Conservation (phyloP, 2,888 invertebrate species). For the Colletes collaris region DNA sequence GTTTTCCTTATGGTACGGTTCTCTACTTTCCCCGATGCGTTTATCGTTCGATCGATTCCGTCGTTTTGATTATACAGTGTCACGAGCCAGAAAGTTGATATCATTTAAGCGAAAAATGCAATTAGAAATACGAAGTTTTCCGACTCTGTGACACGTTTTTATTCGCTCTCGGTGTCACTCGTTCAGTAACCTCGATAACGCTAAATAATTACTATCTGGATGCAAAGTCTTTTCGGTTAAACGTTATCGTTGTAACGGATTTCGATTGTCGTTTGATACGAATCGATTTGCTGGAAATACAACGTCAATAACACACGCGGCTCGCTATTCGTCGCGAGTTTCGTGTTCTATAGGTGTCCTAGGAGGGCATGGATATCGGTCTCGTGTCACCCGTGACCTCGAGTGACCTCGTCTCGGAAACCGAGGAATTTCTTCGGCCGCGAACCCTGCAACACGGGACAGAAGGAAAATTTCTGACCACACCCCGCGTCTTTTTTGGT, state of each 20-base stretch:
- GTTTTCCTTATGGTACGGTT: constrained; percentile 14
- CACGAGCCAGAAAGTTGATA: no score
- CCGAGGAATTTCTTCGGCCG: constrained; percentile 23
- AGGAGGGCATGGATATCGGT: constrained; percentile 17
- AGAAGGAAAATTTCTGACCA: constrained; percentile 59
- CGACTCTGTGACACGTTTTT: no score
- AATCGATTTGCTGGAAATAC: neutral
- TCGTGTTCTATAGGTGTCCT: constrained; percentile 5
- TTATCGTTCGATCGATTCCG: no score
- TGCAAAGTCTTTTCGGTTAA: no score
- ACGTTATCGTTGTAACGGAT: neutral
- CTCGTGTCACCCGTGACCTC: constrained; percentile 50
- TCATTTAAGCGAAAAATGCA: no score
- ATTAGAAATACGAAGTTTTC: no score
- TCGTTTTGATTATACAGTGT: no score
- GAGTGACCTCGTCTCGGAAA: constrained; percentile 46
- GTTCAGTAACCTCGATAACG: no score
- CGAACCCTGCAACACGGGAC: constrained; percentile 3
- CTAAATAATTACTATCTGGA: no score
- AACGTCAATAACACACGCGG: no score
- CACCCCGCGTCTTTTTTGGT: constrained; percentile 62
- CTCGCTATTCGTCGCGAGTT: constrained; percentile 10
- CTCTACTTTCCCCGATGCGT: neutral
- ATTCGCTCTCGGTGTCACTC: no score
- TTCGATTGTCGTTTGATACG: neutral